A percentile compares a stretch with the other conserved stretches of the same genome.
Conservation (phyloP, 1,140 invertebrate genomes). For the Chironomus striatipennis region DNA sequence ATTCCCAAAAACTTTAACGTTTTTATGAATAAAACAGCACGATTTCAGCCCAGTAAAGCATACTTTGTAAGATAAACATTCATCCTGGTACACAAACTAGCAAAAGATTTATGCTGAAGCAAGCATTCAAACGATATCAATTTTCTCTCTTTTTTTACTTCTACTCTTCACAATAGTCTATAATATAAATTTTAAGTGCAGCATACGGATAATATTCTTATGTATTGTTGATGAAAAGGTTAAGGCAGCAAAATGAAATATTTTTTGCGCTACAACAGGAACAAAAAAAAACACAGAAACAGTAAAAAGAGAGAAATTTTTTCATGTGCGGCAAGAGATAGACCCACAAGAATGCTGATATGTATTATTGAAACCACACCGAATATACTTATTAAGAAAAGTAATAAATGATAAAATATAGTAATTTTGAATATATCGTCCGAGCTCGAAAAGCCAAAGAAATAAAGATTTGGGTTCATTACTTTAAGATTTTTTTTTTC, state of each 20-base stretch:
- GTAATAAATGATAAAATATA: conserved; percentile 10
- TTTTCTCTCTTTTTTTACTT: neutral
- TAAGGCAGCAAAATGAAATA: neutral
- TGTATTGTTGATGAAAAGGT: conserved; percentile 5
- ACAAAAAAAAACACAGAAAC: no score
- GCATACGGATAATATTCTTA: neutral
- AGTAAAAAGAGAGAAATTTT: neutral
- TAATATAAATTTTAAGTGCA: conserved; percentile 9
- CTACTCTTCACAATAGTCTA: conserved; percentile 12
- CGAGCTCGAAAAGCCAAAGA: neutral
- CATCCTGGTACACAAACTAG: neutral
- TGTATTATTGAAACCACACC: conserved; percentile 1
- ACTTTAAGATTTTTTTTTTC: neutral
- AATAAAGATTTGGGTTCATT: neutral
- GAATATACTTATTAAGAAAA: conserved; percentile 15
- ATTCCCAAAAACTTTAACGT: no score
- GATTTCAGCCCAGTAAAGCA: no score
- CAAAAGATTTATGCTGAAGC: neutral
- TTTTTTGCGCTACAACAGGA: neutral
- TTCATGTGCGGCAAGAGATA: neutral
- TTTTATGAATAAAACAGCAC: no score
- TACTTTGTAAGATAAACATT: no score
- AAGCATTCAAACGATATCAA: neutral
- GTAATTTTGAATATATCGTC: conserved; percentile 2
- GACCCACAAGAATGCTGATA: conserved; percentile 6